Percentiles rank a stretch among this genome's conserved stretches.
Evolutionary conservation across 1,140 invertebrate genomes (phyloP).

Genomic region (Drosophila nigromelanica): DNA sequence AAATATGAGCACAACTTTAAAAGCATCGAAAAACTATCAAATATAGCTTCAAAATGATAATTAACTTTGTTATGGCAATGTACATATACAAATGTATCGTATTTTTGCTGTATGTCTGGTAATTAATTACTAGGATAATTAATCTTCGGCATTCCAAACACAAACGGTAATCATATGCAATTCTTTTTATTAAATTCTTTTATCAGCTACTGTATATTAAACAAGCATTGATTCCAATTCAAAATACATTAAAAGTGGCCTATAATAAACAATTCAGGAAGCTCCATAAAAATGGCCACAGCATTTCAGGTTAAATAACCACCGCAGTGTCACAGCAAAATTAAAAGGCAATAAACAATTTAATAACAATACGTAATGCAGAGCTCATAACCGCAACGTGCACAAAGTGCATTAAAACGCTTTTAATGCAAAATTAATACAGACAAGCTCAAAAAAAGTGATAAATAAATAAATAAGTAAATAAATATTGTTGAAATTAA

Average conservation of each 20-base stretch:
- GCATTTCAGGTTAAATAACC: constrained; percentile 9
- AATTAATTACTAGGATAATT: no score
- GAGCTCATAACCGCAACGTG: not conserved
- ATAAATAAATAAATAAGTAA: not conserved
- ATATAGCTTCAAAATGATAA: no score
- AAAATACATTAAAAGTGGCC: constrained; percentile 18
- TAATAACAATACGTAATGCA: constrained; percentile 28
- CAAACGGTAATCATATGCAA: not conserved
- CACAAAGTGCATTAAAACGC: constrained; percentile 6
- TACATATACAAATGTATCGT: no score
- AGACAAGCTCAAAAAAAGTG: not conserved
- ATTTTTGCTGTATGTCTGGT: no score
- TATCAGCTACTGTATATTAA: not conserved
- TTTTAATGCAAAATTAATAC: constrained; percentile 8
- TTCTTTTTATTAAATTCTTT: not conserved
- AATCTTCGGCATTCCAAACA: no score
- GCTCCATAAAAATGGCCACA: constrained; percentile 19
- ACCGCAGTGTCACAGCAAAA: constrained; percentile 32
- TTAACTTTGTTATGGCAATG: no score
- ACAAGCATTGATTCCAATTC: constrained; percentile 9
- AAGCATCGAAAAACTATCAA: no score
- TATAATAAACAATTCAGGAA: constrained; percentile 31
- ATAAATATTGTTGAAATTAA: constrained; percentile 7
- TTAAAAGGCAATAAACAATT: constrained; percentile 45
- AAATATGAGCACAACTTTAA: no score